These are phyloP conservation scores for Hemicentrotus pulcherrimus DNA, from an alignment of 35 echinoderm and acorn worm genomes.

Conservation along the genomic window DNA sequence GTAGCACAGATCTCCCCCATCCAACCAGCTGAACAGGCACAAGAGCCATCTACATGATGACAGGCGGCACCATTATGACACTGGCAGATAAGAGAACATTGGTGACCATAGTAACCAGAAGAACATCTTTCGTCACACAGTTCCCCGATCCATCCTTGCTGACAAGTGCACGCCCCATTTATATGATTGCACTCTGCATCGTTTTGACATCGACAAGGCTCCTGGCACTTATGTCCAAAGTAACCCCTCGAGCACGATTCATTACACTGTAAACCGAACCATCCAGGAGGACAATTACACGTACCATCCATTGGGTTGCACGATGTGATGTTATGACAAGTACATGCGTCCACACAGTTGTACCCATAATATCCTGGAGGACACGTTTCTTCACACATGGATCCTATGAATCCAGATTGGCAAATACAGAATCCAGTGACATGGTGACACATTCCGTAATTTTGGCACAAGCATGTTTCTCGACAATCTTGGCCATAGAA, in stretches of 20 bases:
- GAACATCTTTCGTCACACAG: conserved; percentile 69
- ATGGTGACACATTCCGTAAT: conserved; percentile 56
- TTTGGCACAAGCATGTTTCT: conserved; percentile 60
- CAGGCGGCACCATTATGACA: conserved; percentile 78
- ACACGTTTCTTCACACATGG: conserved; percentile 62
- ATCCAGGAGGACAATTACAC: conserved; percentile 69
- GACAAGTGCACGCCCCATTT: conserved; percentile 66
- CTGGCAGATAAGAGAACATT: conserved; percentile 61
- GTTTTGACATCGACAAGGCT: conserved; percentile 69
- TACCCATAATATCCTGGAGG: conserved; percentile 62
- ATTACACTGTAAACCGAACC: conserved; percentile 51
- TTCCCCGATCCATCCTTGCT: conserved; percentile 61
- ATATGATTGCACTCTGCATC: conserved; percentile 68
- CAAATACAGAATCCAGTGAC: conserved; percentile 68
- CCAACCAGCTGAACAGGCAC: conserved; percentile 79
- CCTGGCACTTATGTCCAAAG: conserved; percentile 70
- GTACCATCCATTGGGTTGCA: conserved; percentile 66
- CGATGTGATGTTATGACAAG: conserved; percentile 57
- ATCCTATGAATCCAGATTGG: conserved; percentile 66
- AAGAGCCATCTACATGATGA: conserved; percentile 65
- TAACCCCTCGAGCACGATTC: conserved; percentile 48
- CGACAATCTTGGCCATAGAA: conserved; percentile 56
- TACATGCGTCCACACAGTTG: conserved; percentile 50
- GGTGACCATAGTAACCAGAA: conserved; percentile 57
- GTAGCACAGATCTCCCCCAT: conserved; percentile 54